Base-by-base conservation (phyloP, 2,888 invertebrate genomes). In the Punctoribates punctum region DNA sequence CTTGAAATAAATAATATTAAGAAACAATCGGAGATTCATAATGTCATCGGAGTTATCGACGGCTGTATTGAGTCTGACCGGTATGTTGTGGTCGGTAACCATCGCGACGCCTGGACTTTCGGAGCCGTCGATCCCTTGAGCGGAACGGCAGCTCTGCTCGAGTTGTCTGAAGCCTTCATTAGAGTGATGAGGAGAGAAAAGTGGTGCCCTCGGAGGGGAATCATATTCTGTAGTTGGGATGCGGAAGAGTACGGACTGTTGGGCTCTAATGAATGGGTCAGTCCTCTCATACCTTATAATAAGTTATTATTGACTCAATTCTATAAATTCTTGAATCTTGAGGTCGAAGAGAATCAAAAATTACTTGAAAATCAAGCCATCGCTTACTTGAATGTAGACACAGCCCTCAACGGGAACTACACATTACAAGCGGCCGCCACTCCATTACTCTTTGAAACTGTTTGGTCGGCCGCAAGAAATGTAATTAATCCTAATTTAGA, bases 21-120 rank as follows among this genome's bases (percentile, higher is more conserved):
- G 34, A 72, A 72, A 60, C 27, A 23, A 38, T 48, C 73, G 13
- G 38, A 48, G 29, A 82, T 83, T 73, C 79, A 81, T 23, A 83
- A 83, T 77, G 82, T 83, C 4, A 79, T 84, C 73, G 83, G 82
- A 3, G 80, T 80, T 62, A 80, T 83, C 54, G 77, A 78, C 4
- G 83, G 83, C 8, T 62, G 75, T 9, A 79, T 81, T 34, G 83
- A 83, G 74, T 75, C 77, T 2, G 87, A 86, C 80, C 81, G 85
- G 23, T 87, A 86, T 80, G 84, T 87, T 5, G 79, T 87, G 74
- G 78, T 87, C 2, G 86, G 86, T 13, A 87, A 87, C 80, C 87
- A 87, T 80, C 82, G 85, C 60, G 87, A 87, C 79, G 85, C 87
- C 38, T 87, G 87, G 87, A 82, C 83, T 20, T 84, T 84, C 54